phyloP scores from a whole-genome alignment of 2,888 invertebrate species.

The Litoditis marina region DNA sequence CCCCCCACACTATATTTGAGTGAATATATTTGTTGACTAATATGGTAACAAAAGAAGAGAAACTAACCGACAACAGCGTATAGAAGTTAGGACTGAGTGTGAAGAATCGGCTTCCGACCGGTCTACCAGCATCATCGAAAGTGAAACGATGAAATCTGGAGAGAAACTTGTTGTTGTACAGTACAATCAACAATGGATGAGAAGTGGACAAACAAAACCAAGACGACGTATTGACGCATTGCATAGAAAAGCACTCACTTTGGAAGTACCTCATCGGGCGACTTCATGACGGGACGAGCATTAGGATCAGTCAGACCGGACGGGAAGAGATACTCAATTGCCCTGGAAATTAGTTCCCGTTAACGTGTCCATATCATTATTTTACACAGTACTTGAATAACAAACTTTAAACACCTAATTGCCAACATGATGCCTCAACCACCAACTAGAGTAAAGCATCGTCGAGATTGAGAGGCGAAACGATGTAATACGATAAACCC shows the following conservation, averaged over 20 bases:
- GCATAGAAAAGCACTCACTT: constrained; percentile 28
- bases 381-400: constrained; percentile 81
- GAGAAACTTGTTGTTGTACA: too few species aligned
- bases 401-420: too few species aligned
- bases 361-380: constrained; percentile 77
- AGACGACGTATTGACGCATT: neutral
- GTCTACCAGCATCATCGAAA: constrained; percentile 75
- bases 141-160: constrained; percentile 44
- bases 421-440: too few species aligned
- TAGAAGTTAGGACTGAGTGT: constrained; percentile 84
- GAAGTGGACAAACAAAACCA: neutral
- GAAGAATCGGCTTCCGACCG: constrained; percentile 86
- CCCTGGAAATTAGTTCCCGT: constrained; percentile 67
- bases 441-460: too few species aligned
- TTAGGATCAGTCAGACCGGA: constrained; percentile 82
- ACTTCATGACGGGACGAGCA: constrained; percentile 85
- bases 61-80: constrained; percentile 74
- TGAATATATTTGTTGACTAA: neutral
- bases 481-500: too few species aligned
- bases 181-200: neutral
- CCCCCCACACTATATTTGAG: neutral
- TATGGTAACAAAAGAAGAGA: too few species aligned
- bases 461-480: too few species aligned
- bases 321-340: constrained; percentile 90
- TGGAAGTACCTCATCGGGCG: constrained; percentile 73